These are phyloP conservation scores for Syngnathus typhle DNA, from an alignment of 2,113 vertebrate species.

Conservation along the genomic window DNA sequence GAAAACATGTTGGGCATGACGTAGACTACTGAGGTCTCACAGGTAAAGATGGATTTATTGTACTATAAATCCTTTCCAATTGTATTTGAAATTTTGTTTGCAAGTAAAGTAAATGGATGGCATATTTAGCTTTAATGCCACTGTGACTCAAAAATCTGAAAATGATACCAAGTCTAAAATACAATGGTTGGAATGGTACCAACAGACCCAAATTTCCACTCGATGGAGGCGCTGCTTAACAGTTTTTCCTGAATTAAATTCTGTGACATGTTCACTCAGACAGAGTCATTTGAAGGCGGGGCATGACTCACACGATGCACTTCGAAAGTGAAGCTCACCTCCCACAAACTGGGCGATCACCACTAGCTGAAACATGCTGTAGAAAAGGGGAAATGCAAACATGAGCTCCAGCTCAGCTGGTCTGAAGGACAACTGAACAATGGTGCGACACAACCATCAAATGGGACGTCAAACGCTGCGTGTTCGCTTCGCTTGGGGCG, in stretches of 20 bases:
- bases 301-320: no score
- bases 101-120: neutral
- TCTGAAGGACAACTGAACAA: conserved; percentile 87
- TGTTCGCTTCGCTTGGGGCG: no score
- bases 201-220: no score
- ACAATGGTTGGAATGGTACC: no score
- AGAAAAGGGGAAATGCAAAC: conserved; percentile 93
- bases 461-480: no score
- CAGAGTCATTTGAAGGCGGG: no score
- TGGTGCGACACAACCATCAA: conserved; percentile 91
- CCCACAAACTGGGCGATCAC: conserved; percentile 64
- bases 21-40: neutral
- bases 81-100: neutral
- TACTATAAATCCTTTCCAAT: neutral
- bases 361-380: conserved; percentile 86
- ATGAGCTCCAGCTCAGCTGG: conserved; percentile 77
- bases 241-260: no score
- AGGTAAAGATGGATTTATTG: neutral
- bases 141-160: no score
- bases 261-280: no score
- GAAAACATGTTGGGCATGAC: neutral
- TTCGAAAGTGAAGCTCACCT: conserved; percentile 61
- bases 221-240: no score
- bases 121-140: neutral
- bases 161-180: no score